phyloP scores from a whole-genome alignment of 92 coral and sea anemone genomes.

The Zoanthus sansibaricus region DNA sequence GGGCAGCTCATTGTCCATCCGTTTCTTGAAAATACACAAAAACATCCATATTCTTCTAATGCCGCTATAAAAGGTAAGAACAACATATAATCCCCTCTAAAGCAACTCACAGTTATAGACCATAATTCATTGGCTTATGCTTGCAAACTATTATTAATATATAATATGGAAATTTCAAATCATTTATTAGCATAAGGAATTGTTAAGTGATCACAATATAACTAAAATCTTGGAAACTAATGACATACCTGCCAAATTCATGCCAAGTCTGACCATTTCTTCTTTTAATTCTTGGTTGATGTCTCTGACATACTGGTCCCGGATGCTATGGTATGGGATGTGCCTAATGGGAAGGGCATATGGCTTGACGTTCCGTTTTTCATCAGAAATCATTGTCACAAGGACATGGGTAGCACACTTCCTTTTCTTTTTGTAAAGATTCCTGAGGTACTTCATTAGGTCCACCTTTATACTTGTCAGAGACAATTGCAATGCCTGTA shows the following conservation, averaged over 20 bases:
- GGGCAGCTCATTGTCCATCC: neutral
- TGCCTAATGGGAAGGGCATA: slow-evolving; percentile 65
- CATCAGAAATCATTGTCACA: slow-evolving; percentile 68
- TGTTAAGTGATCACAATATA: neutral
- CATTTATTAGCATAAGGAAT: no score
- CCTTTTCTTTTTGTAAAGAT: slow-evolving; percentile 59
- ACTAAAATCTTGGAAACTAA: slow-evolving; percentile 33
- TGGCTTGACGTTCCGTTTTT: slow-evolving; percentile 48
- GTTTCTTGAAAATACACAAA: no score
- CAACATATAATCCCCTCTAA: no score
- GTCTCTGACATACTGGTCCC: slow-evolving; percentile 62
- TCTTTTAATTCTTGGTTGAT: slow-evolving; percentile 44
- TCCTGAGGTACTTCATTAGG: slow-evolving; percentile 39
- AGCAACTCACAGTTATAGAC: no score
- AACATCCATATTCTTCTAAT: no score
- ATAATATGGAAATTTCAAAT: no score
- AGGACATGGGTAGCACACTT: slow-evolving; percentile 59
- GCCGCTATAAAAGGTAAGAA: no score
- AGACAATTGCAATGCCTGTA: no score
- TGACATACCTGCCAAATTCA: slow-evolving; percentile 56
- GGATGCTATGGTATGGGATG: slow-evolving; percentile 43
- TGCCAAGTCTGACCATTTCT: slow-evolving; percentile 44
- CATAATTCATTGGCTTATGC: no score
- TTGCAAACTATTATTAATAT: no score
- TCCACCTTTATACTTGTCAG: neutral